phyloP scores from a whole-genome alignment of 2,113 vertebrate species.

The Jaculus jaculus region DNA sequence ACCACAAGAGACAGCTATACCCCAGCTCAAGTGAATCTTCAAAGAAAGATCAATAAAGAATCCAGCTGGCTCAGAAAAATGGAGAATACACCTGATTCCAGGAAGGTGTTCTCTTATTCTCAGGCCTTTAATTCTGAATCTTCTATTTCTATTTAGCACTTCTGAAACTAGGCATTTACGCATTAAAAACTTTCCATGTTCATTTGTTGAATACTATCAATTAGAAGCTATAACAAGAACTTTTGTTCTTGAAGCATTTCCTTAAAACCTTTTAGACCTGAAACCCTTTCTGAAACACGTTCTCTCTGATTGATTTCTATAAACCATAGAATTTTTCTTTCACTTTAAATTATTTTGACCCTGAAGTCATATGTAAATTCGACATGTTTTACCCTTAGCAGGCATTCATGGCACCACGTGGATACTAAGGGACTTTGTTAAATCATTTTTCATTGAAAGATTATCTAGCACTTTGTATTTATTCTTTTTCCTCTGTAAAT shows the following conservation, averaged over 20 bases:
- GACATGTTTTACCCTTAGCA: neutral
- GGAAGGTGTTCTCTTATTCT: no score
- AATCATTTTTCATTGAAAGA: neutral
- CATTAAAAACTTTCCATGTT: neutral
- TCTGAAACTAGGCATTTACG: neutral
- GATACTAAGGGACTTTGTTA: neutral
- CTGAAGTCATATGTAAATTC: neutral
- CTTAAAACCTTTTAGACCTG: constrained; percentile 7
- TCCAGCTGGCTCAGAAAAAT: neutral
- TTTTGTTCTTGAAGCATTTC: constrained; percentile 2
- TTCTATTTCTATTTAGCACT: neutral
- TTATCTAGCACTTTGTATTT: neutral
- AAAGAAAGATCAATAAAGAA: neutral
- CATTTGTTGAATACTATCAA: neutral
- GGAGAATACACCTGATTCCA: neutral
- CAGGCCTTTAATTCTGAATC: neutral
- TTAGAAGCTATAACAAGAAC: neutral
- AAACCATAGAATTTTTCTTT: neutral
- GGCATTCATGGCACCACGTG: neutral
- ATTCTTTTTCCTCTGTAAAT: neutral
- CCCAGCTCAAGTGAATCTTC: neutral
- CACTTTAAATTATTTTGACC: constrained; percentile 19
- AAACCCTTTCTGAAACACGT: neutral
- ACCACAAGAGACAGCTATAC: neutral
- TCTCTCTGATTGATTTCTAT: neutral